phyloP scores from a whole-genome alignment of 35 echinoderm and acorn worm species.

The Strongylocentrotus purpuratus region DNA sequence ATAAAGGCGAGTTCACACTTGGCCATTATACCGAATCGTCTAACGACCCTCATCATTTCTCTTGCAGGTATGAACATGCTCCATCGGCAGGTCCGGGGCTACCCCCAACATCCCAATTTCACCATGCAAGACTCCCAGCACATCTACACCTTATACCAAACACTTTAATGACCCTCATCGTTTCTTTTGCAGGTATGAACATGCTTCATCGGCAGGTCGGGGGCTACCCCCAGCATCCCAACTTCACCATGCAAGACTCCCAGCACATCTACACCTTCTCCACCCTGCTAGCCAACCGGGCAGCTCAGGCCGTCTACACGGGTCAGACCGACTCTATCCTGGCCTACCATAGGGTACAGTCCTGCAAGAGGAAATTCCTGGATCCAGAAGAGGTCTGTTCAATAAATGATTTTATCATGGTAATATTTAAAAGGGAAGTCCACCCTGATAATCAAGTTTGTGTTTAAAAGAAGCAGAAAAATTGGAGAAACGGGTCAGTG shows the following conservation, averaged over 20 bases:
- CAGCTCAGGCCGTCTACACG: slow-evolving; percentile 85
- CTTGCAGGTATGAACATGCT: slow-evolving; percentile 28
- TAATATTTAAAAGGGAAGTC: not conserved
- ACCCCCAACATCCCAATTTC: slow-evolving; percentile 6
- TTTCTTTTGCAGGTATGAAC: slow-evolving; percentile 26
- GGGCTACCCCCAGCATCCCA: slow-evolving; percentile 30
- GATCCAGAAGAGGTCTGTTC: slow-evolving; percentile 81
- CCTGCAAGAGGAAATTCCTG: slow-evolving; percentile 82
- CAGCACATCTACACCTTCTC: slow-evolving; percentile 87
- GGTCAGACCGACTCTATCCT: slow-evolving; percentile 94
- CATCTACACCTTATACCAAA: slow-evolving; percentile 33
- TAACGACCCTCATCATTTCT: not conserved
- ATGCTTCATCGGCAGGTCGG: slow-evolving; percentile 39
- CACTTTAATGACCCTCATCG: too few relatives aligned
- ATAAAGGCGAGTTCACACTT: too few relatives aligned
- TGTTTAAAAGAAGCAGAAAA: too few relatives aligned
- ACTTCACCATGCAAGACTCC: slow-evolving; percentile 30
- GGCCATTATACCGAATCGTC: not conserved
- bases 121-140: slow-evolving; percentile 46
- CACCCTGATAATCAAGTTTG: too few relatives aligned
- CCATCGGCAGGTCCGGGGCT: slow-evolving; percentile 21
- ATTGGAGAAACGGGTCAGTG: too few relatives aligned
- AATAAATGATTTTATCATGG: not conserved
- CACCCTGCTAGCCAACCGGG: slow-evolving; percentile 85
- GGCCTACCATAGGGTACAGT: slow-evolving; percentile 78